Conservation (phyloP, 2,888 invertebrate genomes). For the Strigamia maritima region DNA sequence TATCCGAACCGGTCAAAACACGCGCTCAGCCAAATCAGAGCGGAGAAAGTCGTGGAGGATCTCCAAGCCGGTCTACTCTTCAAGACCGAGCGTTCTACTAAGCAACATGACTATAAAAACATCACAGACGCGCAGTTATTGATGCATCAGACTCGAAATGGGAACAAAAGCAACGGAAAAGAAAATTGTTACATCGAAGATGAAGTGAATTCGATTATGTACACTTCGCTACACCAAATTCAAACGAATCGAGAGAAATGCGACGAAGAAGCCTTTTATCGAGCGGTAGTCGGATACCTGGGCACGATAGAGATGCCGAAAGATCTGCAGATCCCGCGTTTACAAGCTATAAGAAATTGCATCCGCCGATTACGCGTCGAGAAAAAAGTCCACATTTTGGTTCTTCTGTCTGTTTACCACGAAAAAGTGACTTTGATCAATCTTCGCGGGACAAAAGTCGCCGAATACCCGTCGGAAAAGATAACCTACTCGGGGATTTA, state of each 20-base stretch:
- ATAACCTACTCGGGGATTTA: conserved; percentile 86
- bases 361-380: conserved; percentile 85
- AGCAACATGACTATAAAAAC: conserved; percentile 41
- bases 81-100: background rate
- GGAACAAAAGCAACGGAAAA: background rate
- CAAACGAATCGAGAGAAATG: conserved; percentile 37
- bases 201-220: conserved; percentile 46
- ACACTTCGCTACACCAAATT: conserved; percentile 44
- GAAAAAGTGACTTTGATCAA: conserved; percentile 75
- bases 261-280: conserved; percentile 48
- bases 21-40: conserved; percentile 46
- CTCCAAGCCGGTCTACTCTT: conserved; percentile 58
- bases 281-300: conserved; percentile 86
- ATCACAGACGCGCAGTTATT: conserved; percentile 35
- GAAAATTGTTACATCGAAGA: conserved; percentile 4
- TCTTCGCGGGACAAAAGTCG: conserved; percentile 71
- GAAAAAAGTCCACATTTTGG: conserved; percentile 72
- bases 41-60: conserved; percentile 58
- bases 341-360: conserved; percentile 74
- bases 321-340: conserved; percentile 54
- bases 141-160: background rate
- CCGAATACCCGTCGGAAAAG: conserved; percentile 79
- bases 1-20: conserved; percentile 48
- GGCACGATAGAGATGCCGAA: conserved; percentile 92
- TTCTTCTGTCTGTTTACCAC: conserved; percentile 78